These are phyloP conservation scores for Apodemia zela DNA, from an alignment of 2,888 invertebrate species.

Conservation along the genomic window DNA sequence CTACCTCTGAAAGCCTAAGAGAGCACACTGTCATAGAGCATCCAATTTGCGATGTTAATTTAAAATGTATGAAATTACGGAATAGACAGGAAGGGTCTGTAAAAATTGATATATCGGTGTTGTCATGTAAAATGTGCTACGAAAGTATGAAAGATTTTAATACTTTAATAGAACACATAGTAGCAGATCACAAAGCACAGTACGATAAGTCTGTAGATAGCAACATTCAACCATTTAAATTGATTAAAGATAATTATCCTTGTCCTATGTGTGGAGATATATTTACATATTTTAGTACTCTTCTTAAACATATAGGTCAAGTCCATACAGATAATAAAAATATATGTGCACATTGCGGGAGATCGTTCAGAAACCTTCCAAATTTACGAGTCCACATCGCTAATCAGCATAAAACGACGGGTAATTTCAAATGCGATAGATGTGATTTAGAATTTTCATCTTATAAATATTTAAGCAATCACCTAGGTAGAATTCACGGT, in stretches of 20 bases:
- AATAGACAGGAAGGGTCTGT: slow-evolving; percentile 52
- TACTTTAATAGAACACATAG: slow-evolving; percentile 46
- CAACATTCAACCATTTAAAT: slow-evolving; percentile 48
- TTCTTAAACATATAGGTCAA: slow-evolving; percentile 52
- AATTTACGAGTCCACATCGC: slow-evolving; percentile 53
- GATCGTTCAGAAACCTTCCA: slow-evolving; percentile 49
- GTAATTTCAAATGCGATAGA: slow-evolving; percentile 43
- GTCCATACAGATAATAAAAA: slow-evolving; percentile 52
- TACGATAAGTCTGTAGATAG: slow-evolving; percentile 45
- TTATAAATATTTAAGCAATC: slow-evolving; percentile 43
- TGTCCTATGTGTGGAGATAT: slow-evolving; percentile 52
- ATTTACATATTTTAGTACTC: slow-evolving; percentile 50
- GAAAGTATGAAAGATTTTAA: slow-evolving; percentile 42
- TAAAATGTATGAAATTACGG: slow-evolving; percentile 50
- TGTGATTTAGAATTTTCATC: slow-evolving; percentile 47
- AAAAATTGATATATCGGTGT: slow-evolving; percentile 52
- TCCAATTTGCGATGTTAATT: slow-evolving; percentile 51
- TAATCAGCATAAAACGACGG: slow-evolving; percentile 43
- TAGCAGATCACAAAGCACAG: slow-evolving; percentile 43
- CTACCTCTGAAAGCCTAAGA: slow-evolving; percentile 49
- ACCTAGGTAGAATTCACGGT: slow-evolving; percentile 51
- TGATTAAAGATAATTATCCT: slow-evolving; percentile 48
- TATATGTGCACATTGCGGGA: slow-evolving; percentile 56
- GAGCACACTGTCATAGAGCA: slow-evolving; percentile 53
- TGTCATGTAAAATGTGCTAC: slow-evolving; percentile 55